phyloP scores from a whole-genome alignment of 2,113 vertebrate species.

The Platichthys stellatus region DNA sequence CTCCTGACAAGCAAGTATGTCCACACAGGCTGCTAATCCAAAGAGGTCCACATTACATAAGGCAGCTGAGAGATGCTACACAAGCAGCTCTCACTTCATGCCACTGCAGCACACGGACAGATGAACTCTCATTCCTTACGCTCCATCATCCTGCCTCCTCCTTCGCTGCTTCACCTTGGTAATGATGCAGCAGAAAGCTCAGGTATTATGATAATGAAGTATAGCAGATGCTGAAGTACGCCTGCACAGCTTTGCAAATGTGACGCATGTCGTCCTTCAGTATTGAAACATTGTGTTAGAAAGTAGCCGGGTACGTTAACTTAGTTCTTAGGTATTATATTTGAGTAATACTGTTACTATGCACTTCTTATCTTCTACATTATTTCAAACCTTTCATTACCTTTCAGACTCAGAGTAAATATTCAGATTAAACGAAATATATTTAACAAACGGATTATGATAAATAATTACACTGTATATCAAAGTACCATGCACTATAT shows the following conservation, averaged over 20 bases:
- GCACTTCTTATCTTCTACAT: too few species aligned
- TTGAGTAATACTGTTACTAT: too few species aligned
- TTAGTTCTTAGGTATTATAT: too few species aligned
- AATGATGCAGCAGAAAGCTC: not conserved
- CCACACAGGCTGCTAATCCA: slow-evolving; percentile 45
- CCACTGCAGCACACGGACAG: slow-evolving; percentile 9
- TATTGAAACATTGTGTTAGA: too few species aligned
- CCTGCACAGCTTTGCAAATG: not conserved
- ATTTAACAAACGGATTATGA: too few species aligned
- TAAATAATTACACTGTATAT: too few species aligned
- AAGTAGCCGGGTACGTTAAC: too few species aligned
- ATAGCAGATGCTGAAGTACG: not conserved
- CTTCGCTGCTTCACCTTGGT: not conserved
- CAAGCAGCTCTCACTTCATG: slow-evolving; percentile 24
- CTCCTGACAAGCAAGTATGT: not conserved
- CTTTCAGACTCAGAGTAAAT: too few species aligned
- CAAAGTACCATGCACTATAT: too few species aligned
- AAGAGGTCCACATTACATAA: slow-evolving; percentile 52
- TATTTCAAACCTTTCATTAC: too few species aligned
- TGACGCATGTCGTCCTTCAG: too few species aligned
- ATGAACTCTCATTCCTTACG: not conserved
- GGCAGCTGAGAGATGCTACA: slow-evolving; percentile 25
- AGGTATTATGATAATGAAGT: not conserved
- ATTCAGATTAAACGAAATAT: too few species aligned
- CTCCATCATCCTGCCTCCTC: not conserved